A percentile compares a stretch with the other conserved stretches of the same genome.
phyloP scores from a whole-genome alignment of 1,140 invertebrate species.

The Micrasema longulum region DNA sequence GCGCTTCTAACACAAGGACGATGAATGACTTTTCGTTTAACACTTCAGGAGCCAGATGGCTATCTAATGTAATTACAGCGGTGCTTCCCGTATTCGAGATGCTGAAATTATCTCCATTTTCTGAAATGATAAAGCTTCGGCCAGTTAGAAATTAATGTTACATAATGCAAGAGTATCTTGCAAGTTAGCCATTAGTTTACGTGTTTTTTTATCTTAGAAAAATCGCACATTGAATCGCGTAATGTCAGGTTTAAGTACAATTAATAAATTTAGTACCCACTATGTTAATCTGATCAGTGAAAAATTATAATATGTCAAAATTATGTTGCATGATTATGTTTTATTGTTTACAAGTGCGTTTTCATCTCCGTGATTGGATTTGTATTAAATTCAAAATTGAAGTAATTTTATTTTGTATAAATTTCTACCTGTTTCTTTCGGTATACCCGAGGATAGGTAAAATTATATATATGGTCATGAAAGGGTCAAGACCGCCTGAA shows the following conservation, averaged over 20 bases:
- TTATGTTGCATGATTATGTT: too few relatives aligned
- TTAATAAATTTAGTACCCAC: too few relatives aligned
- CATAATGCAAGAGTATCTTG: background rate
- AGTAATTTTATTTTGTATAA: too few relatives aligned
- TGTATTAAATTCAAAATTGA: too few relatives aligned
- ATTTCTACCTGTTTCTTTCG: too few relatives aligned
- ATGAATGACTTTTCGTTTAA: conserved; percentile 1
- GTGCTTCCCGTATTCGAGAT: background rate
- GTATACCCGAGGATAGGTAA: too few relatives aligned
- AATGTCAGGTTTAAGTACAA: too few relatives aligned
- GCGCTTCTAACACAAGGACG: background rate
- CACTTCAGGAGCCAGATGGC: background rate
- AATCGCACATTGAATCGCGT: too few relatives aligned
- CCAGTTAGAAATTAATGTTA: background rate
- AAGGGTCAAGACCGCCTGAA: background rate
- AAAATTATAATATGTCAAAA: too few relatives aligned
- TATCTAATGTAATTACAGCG: background rate
- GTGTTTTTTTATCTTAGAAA: background rate
- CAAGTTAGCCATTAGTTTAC: background rate
- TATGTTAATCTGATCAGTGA: too few relatives aligned
- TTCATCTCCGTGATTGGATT: too few relatives aligned
- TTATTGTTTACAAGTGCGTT: too few relatives aligned
- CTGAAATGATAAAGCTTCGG: background rate
- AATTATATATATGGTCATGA: background rate
- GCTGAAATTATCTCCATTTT: background rate